Evolutionary conservation across 2,113 vertebrate genomes (phyloP), one percentile per base, ranked within the genome.

Genomic region (Todiramphus chloris): DNA sequence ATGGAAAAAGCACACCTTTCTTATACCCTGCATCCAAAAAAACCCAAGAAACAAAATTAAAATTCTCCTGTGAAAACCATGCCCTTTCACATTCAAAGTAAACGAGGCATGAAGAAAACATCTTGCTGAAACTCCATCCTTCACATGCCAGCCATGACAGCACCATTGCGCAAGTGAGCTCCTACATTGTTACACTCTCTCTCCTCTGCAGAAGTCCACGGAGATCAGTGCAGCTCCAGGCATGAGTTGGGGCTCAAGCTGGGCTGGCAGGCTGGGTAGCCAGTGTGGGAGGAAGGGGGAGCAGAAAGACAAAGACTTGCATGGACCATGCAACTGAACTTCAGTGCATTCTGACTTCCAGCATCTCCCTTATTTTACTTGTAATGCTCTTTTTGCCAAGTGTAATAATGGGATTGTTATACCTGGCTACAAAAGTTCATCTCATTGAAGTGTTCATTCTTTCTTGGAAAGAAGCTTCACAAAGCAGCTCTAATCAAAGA

Each of bases 71-170:
- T 43, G 35, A 37, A 69, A 94, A 48, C 8, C 3, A 2, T 10
- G 1, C 6, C 9, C 9, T 44, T 85, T 87, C 1, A 1, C 33
- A 73, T 15, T 55, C 30, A 13, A 73, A 37, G 33, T 24, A 70
- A 73, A 24, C 15, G 55, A 80, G 86, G 12, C 24, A 69, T 35
- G 33, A 67, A 51, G 62, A 51, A 63, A 67, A 41, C 2, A 51
- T 3, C 19, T 16, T 66, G 2, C 18, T 78, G 35, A 8, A 89
- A 80, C 44, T 27, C 11, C 9, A 41, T 56, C 55, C 30, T 70
- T 79, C 44, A n/a, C 5, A 20, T 0, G 0, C n/a, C 3, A 13
- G n/a, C 19, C 27, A 27, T 0, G 8, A 58, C 13, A 64, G 10
- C 33, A 79, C 5, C 3, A 7, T 39, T 4, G 16, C 46, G 13